Conservation (phyloP, 2,888 invertebrate species). For the Leptarthrus brevirostris region DNA sequence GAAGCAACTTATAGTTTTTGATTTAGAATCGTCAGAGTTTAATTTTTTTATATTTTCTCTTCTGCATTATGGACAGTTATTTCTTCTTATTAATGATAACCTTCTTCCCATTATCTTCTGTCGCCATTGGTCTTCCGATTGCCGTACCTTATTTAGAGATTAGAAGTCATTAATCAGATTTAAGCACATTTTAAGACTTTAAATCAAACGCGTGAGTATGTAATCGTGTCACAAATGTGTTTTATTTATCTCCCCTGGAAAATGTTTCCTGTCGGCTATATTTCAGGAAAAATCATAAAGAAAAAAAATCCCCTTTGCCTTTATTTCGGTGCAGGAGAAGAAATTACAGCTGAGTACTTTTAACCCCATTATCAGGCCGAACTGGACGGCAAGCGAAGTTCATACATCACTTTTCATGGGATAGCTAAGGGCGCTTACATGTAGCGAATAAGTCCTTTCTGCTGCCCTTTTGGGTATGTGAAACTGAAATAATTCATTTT, state of each 20-base stretch:
- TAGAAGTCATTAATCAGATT: background rate
- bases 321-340: constrained; percentile 1
- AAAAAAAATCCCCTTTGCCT: background rate
- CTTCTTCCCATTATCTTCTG: no score
- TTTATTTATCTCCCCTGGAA: background rate
- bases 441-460: constrained; percentile 13
- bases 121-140: no score
- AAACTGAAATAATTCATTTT: constrained; percentile 52
- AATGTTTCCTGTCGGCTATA: background rate
- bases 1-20: no score
- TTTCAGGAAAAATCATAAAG: constrained; percentile 36
- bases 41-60: no score
- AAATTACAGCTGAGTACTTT: constrained; percentile 39
- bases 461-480: constrained; percentile 31
- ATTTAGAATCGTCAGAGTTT: no score
- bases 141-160: no score
- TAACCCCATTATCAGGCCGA: constrained; percentile 34
- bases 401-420: constrained; percentile 32
- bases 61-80: no score
- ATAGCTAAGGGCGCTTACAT: background rate
- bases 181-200: background rate
- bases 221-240: constrained; percentile 10
- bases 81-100: no score
- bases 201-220: constrained; percentile 2
- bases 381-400: constrained; percentile 25